Evolutionary conservation across 2,113 vertebrate species (phyloP), one percentile per base, ranked within the genome.

Genomic region (Gorsachius goisagi): DNA sequence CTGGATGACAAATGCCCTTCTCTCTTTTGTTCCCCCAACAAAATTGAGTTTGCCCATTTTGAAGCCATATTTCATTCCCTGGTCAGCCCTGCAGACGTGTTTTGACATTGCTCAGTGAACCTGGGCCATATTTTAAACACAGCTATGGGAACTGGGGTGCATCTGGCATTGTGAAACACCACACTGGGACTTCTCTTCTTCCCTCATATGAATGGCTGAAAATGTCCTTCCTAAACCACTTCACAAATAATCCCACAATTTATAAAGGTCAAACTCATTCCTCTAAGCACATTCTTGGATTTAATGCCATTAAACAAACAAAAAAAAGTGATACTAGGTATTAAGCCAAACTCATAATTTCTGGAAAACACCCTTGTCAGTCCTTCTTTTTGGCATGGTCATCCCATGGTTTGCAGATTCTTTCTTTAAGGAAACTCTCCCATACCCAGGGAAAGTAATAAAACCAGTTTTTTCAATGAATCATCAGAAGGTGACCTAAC

Each of bases 391-490:
- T 10, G 41, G 74, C 18, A 73, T 62, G 71, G 49, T 74, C 67
- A 83, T 76, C 32, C 39, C 69, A 63, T 6, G 20, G 50, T 37
- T 37, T 85, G 26, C 39, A 94, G 71, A 33, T 93, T 35, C 84
- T 64, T 74, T 66, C 94, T 82, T 66, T 67, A 52, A 79, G 85
- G 73, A 72, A 91, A 37, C n/a, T 85, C 74, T 83, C 81, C 58
- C 50, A 49, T 89, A 63, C 32, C 14, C 58, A 88, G 50, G 75
- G 55, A 91, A 94, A 94, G 91, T 67, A 50, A 94, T 88, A 91
- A 96, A 96, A 83, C 74, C 85, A 88, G 19, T 89, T 95, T 79
- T 41, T 78, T 44, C 81, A 55, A 45, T 97, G 96, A 96, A 73
- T 95, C 91, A 96, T 82, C 9, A 0, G 64, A 81, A 50, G 37